phyloP scores from a whole-genome alignment of 2,888 invertebrate genomes.

The Lochmaea capreae region DNA sequence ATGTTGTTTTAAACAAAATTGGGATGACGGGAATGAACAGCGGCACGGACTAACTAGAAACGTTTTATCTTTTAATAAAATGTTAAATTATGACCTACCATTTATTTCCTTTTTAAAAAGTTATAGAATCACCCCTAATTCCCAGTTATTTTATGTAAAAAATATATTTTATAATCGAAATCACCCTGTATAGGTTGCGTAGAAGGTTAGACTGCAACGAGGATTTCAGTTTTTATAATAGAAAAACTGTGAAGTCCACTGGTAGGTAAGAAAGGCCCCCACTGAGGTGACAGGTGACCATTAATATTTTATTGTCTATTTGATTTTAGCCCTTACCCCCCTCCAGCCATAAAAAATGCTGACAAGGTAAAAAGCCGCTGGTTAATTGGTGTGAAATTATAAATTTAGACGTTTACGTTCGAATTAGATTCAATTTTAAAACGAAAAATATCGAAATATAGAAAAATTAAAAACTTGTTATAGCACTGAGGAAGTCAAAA shows the following conservation, averaged over 20 bases:
- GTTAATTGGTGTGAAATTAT: constrained; percentile 35
- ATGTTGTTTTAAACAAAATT: constrained; percentile 18
- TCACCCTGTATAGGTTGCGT: constrained; percentile 18
- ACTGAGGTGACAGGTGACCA: constrained; percentile 47
- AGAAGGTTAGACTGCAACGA: not conserved
- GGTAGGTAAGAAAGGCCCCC: constrained; percentile 46
- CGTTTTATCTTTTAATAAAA: too few relatives aligned
- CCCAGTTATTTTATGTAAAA: too few relatives aligned
- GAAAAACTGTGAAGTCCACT: constrained; percentile 37
- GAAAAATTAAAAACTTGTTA: too few relatives aligned
- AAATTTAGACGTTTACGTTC: not conserved
- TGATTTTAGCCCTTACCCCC: constrained; percentile 42
- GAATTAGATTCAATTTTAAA: not conserved
- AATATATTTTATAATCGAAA: not conserved
- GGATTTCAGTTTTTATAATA: constrained; percentile 28
- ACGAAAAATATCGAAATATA: too few relatives aligned
- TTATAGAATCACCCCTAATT: too few relatives aligned
- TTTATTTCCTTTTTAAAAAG: too few relatives aligned
- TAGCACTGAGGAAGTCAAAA: too few relatives aligned
- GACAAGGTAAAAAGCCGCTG: constrained; percentile 27
- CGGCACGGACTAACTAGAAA: not conserved
- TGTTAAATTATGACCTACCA: too few relatives aligned
- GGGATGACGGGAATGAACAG: not conserved
- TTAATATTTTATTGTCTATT: constrained; percentile 46
- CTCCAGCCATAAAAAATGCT: constrained; percentile 40